These are phyloP conservation scores for Nasonia giraulti DNA, from an alignment of 1,140 invertebrate genomes.

Conservation along the genomic window DNA sequence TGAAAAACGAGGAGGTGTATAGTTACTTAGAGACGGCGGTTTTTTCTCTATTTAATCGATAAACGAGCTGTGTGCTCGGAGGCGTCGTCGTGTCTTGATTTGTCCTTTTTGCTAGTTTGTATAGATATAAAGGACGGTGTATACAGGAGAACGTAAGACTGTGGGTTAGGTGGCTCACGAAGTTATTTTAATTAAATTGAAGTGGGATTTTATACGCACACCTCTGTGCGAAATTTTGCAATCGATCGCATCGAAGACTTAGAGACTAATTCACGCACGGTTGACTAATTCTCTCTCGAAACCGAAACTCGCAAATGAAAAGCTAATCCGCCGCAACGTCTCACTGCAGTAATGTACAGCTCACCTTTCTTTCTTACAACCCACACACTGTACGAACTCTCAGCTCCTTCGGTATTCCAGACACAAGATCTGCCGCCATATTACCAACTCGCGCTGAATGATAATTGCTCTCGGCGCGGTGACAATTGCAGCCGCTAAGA, in stretches of 20 bases:
- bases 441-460: slow-evolving; percentile 11
- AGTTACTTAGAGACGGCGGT: not conserved
- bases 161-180: not conserved
- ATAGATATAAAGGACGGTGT: not conserved
- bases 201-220: not conserved
- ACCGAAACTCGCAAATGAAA: not conserved
- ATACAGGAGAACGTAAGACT: not conserved
- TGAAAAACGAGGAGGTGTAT: slow-evolving; percentile 1
- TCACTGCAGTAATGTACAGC: too few species aligned
- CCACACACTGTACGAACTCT: not conserved
- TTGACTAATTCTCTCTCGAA: not conserved
- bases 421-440: not conserved
- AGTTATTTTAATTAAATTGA: slow-evolving; percentile 2
- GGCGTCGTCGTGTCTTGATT: not conserved
- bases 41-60: not conserved
- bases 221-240: not conserved
- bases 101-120: not conserved
- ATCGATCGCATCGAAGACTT: too few species aligned
- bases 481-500: not conserved
- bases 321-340: too few species aligned
- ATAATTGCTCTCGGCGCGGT: slow-evolving; percentile 6
- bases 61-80: not conserved
- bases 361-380: not conserved
- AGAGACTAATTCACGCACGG: too few species aligned
- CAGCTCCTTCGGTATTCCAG: not conserved